A percentile compares a stretch with the other conserved stretches of the same genome.
Evolutionary conservation across 2,113 vertebrate species (phyloP).

Genomic region (Willisornis vidua): DNA sequence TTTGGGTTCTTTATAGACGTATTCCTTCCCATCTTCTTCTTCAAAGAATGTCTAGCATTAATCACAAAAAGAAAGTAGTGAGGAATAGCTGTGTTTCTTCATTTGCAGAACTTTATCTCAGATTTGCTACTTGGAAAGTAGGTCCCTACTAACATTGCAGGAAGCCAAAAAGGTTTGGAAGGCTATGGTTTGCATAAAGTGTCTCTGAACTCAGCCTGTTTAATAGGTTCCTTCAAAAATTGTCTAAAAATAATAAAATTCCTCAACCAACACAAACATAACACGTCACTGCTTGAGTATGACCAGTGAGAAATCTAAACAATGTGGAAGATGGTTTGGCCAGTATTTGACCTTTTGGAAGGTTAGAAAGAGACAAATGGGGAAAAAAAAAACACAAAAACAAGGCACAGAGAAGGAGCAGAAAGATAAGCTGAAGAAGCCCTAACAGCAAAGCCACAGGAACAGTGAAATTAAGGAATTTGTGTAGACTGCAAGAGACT

Average conservation of each 20-base stretch:
- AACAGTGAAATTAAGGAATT: not conserved
- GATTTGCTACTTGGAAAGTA: not conserved
- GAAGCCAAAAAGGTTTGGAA: not conserved
- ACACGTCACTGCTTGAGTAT: not conserved
- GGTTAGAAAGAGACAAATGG: not conserved
- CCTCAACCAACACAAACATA: not conserved
- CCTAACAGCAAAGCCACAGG: not conserved
- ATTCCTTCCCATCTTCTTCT: conserved; percentile 96
- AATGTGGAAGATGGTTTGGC: not conserved
- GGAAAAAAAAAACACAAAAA: not conserved
- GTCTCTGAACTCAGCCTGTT: not conserved
- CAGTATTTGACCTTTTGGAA: not conserved
- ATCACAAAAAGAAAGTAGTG: not conserved
- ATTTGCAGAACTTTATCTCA: not conserved
- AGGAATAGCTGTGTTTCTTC: not conserved
- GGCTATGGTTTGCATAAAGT: not conserved
- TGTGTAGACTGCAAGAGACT: not conserved
- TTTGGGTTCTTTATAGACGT: conserved; percentile 98
- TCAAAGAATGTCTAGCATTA: conserved; percentile 89
- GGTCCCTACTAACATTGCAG: not conserved
- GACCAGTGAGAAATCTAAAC: not conserved
- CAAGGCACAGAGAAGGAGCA: not conserved
- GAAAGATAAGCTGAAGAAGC: not conserved
- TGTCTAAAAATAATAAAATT: not conserved
- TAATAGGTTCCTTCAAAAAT: not conserved